phyloP scores from a whole-genome alignment of 1,140 invertebrate genomes.

The Zophobas atratus region DNA sequence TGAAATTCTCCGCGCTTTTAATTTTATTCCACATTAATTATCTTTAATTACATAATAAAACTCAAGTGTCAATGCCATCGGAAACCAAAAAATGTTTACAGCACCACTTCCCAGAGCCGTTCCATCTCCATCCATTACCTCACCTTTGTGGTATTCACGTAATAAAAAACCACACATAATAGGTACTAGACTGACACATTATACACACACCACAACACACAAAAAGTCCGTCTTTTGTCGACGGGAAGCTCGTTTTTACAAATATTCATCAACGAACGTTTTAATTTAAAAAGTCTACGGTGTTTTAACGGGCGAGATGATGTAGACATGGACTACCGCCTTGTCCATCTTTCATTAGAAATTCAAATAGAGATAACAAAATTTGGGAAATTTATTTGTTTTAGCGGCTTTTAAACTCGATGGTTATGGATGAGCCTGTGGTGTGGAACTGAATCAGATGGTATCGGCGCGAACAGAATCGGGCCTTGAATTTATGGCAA shows the following conservation, averaged over 20 bases:
- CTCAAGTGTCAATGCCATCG: constrained; percentile 22
- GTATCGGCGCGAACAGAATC: not conserved
- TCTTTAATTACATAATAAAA: not conserved
- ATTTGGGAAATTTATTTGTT: constrained; percentile 1
- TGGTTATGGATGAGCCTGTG: not conserved
- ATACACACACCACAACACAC: constrained; percentile 6
- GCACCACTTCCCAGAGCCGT: not conserved
- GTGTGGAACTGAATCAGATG: not conserved
- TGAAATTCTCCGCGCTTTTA: constrained; percentile 1
- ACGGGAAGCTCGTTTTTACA: not conserved
- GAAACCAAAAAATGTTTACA: constrained; percentile 11
- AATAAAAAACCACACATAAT: constrained; percentile 34
- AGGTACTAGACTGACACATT: constrained; percentile 29
- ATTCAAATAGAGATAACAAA: not conserved
- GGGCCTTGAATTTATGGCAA: constrained; percentile 19
- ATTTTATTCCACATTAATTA: not conserved
- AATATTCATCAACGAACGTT: not conserved
- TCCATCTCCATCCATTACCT: constrained; percentile 29
- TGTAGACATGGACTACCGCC: not conserved
- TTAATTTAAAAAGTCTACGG: not conserved
- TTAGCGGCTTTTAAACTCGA: not conserved
- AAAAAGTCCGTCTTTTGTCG: constrained; percentile 18
- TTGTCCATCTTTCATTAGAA: not conserved
- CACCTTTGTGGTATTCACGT: constrained; percentile 30
- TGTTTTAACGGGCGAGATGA: not conserved